Conservation (phyloP, 2,888 invertebrate genomes). For the Frankliniella fusca region DNA sequence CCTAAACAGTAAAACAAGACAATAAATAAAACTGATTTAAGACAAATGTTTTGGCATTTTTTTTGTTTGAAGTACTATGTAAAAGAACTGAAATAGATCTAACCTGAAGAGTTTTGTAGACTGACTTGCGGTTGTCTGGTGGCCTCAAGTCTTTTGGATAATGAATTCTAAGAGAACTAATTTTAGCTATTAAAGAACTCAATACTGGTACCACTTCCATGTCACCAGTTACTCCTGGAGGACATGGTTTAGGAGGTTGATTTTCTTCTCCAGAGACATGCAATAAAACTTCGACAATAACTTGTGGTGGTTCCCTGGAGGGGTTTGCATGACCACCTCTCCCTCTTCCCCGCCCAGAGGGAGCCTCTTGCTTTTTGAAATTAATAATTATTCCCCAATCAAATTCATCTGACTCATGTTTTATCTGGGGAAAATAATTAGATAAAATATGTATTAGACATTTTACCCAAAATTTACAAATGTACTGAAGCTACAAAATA, state of each 20-base stretch:
- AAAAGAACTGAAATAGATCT: conserved; percentile 2
- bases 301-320: conserved; percentile 55
- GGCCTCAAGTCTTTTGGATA: conserved; percentile 86
- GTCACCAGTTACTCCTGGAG: conserved; percentile 66
- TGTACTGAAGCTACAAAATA: conserved; percentile 30
- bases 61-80: neutral
- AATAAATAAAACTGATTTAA: neutral
- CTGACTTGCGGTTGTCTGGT: conserved; percentile 76
- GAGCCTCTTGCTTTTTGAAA: conserved; percentile 65
- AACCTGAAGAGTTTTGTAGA: conserved; percentile 73
- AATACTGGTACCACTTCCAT: conserved; percentile 86
- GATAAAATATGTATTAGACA: conserved; percentile 31
- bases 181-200: conserved; percentile 73
- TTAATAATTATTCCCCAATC: conserved; percentile 97
- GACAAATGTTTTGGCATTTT: neutral
- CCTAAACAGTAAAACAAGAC: conserved; percentile 44
- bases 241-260: conserved; percentile 65
- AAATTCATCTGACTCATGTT: conserved; percentile 78
- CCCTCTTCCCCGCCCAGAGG: conserved; percentile 41
- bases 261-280: conserved; percentile 64
- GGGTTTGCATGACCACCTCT: conserved; percentile 49
- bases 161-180: conserved; percentile 86
- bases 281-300: conserved; percentile 78
- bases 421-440: conserved; percentile 55
- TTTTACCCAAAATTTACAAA: conserved; percentile 28